Conservation (phyloP, 2,888 invertebrate species). For the Thera obeliscata region DNA sequence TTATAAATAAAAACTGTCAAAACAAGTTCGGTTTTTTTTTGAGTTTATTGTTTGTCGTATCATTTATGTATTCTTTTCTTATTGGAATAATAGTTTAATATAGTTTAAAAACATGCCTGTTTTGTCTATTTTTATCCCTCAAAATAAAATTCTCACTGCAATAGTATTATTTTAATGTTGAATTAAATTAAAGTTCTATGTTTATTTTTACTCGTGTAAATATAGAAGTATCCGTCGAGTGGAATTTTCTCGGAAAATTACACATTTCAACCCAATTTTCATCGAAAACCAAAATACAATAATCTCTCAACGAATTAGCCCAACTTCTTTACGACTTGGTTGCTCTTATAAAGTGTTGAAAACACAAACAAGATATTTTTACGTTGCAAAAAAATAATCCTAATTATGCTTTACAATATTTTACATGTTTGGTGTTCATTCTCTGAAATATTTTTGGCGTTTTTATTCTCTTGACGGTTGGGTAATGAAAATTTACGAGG, state of each 20-base stretch:
- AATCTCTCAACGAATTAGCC: constrained; percentile 39
- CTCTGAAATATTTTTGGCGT: constrained; percentile 35
- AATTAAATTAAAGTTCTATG: too few relatives aligned
- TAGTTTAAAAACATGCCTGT: too few relatives aligned
- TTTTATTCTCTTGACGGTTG: constrained; percentile 52
- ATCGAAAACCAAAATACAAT: constrained; percentile 27
- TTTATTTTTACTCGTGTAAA: background rate
- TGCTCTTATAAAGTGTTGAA: constrained; percentile 37
- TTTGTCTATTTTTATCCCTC: too few relatives aligned
- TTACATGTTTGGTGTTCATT: constrained; percentile 39
- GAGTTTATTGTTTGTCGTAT: too few relatives aligned
- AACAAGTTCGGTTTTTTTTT: too few relatives aligned
- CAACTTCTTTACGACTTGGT: constrained; percentile 36
- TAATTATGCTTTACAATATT: constrained; percentile 62
- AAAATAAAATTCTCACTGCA: too few relatives aligned
- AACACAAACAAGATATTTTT: constrained; percentile 41
- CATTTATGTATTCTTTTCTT: too few relatives aligned
- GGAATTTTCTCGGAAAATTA: constrained; percentile 5
- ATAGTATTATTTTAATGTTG: too few relatives aligned
- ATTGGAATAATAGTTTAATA: too few relatives aligned
- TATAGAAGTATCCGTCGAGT: background rate
- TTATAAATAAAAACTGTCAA: too few relatives aligned
- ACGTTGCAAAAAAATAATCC: constrained; percentile 49
- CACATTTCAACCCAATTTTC: constrained; percentile 2
- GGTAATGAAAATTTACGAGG: constrained; percentile 65